A percentile compares a stretch with the other conserved stretches of the same genome.
phyloP scores from a whole-genome alignment of 2,113 vertebrate species.

The Brachyhypopomus occidentalis region DNA sequence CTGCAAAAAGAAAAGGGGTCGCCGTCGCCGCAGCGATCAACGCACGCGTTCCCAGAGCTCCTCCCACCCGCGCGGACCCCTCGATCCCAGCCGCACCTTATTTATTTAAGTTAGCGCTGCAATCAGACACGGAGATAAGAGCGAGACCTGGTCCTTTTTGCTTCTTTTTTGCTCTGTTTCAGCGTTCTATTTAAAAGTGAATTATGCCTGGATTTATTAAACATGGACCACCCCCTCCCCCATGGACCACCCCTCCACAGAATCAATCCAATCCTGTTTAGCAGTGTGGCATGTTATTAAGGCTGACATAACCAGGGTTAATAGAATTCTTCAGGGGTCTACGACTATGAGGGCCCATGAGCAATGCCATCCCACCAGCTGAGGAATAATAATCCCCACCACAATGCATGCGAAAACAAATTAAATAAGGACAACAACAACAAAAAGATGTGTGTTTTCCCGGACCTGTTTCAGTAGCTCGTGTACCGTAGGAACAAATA shows the following conservation, averaged over 20 bases:
- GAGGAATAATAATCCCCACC: constrained; percentile 66
- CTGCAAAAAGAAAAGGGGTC: constrained; percentile 56
- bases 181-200: constrained; percentile 59
- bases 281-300: constrained; percentile 69
- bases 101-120: constrained; percentile 62
- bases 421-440: constrained; percentile 44
- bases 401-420: constrained; percentile 56
- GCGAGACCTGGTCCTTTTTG: constrained; percentile 47
- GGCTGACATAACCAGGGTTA: constrained; percentile 71
- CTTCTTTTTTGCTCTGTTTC: constrained; percentile 49
- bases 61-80: constrained; percentile 37
- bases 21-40: constrained; percentile 60
- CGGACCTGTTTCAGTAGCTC: constrained; percentile 9
- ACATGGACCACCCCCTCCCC: constrained; percentile 35
- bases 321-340: constrained; percentile 74
- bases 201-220: constrained; percentile 63
- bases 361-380: constrained; percentile 61
- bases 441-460: constrained; percentile 45
- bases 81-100: constrained; percentile 45
- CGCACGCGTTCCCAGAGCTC: constrained; percentile 55
- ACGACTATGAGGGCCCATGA: constrained; percentile 62
- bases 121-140: constrained; percentile 45
- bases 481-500: constrained; percentile 49
- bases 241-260: constrained; percentile 38
- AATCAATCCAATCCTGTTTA: constrained; percentile 62